A percentile compares a stretch with the other conserved stretches of the same genome.
Conservation (phyloP, 2,113 vertebrate species). For the Rhineura floridana region DNA sequence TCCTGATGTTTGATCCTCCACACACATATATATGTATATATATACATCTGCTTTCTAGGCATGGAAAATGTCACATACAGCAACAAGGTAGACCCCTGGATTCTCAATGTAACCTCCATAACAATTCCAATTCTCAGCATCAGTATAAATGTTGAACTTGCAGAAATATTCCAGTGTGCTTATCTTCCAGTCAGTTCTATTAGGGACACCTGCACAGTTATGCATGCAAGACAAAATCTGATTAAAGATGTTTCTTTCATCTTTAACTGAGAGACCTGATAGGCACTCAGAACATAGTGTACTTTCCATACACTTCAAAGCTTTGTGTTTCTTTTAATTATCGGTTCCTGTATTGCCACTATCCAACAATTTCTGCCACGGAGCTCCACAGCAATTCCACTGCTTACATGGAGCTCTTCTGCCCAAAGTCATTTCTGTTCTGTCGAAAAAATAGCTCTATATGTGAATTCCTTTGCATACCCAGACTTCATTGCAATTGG, state of each 20-base stretch:
- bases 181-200: background rate
- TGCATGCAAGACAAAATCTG: background rate
- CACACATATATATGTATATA: constrained; percentile 51
- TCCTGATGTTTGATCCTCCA: constrained; percentile 42
- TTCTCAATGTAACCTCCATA: constrained; percentile 39
- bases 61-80: constrained; percentile 55
- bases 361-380: too few relatives aligned
- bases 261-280: background rate
- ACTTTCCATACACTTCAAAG: background rate
- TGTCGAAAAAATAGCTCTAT: too few relatives aligned
- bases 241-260: background rate
- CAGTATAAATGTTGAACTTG: constrained; percentile 56
- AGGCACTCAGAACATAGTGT: background rate
- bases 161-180: constrained; percentile 5
- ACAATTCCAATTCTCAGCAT: constrained; percentile 42
- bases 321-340: background rate
- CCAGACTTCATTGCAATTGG: too few relatives aligned
- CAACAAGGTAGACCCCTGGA: constrained; percentile 41
- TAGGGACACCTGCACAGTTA: background rate
- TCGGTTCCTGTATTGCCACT: too few relatives aligned
- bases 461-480: too few relatives aligned
- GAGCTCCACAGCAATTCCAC: too few relatives aligned
- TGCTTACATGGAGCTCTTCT: too few relatives aligned
- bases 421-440: too few relatives aligned
- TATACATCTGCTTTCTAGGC: constrained; percentile 63